Evolutionary conservation across 2,888 invertebrate species (phyloP).

Genomic region (Phaonia tiefii): DNA sequence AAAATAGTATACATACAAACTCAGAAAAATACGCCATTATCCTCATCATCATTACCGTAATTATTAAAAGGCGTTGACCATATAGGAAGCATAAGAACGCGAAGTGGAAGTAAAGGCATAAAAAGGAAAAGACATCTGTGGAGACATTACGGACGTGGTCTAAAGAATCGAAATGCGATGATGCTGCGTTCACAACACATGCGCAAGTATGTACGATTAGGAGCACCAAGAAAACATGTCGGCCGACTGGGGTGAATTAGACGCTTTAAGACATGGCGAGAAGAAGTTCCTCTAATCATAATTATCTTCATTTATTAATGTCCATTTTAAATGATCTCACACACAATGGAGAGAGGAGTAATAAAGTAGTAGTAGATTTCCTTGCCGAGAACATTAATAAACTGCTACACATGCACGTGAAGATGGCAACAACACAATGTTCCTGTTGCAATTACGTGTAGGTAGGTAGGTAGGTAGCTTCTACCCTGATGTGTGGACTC

Average conservation of each 20-base stretch:
- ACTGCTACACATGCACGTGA: no score
- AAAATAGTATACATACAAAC: neutral
- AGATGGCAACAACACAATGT: no score
- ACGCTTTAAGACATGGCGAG: constrained; percentile 21
- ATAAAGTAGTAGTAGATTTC: no score
- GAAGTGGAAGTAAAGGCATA: neutral
- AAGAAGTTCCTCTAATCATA: constrained; percentile 31
- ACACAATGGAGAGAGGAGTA: no score
- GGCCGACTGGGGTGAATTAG: constrained; percentile 7
- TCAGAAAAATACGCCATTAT: neutral
- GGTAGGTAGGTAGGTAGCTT: no score
- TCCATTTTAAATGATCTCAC: constrained; percentile 35
- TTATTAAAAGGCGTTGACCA: constrained; percentile 36
- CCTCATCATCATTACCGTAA: constrained; percentile 18
- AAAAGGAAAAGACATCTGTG: neutral
- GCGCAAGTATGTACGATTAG: constrained; percentile 4
- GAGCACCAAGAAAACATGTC: constrained; percentile 17
- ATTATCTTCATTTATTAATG: constrained; percentile 39
- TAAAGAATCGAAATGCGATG: neutral
- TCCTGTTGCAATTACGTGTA: no score
- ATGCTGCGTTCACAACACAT: neutral
- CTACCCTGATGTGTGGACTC: no score
- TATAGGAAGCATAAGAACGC: neutral
- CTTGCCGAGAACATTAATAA: neutral
- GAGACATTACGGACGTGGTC: neutral